Conservation (phyloP, 2,797 vertebrate genomes). For the Tauraco hartlaubi region DNA sequence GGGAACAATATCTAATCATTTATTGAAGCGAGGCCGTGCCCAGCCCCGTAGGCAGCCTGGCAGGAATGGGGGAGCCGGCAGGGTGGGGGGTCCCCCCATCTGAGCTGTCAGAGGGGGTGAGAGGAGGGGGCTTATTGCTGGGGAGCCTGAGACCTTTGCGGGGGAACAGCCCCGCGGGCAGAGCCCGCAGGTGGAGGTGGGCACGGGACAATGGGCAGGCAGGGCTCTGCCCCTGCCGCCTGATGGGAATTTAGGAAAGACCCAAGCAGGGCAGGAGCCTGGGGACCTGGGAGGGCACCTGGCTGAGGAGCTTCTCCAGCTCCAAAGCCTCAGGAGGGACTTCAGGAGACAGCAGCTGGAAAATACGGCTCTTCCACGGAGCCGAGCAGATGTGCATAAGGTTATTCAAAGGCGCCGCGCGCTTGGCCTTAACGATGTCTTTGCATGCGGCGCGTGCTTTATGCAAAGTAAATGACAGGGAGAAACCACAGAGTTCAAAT, state of each 20-base stretch:
- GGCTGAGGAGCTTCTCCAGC: not conserved
- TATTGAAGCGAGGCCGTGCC: not conserved
- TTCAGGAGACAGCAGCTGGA: slow-evolving; percentile 7
- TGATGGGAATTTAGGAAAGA: not conserved
- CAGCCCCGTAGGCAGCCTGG: not conserved
- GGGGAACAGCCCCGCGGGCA: not conserved
- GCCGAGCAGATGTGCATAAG: not conserved
- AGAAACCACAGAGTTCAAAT: not conserved
- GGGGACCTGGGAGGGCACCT: not conserved
- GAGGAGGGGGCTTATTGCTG: not conserved
- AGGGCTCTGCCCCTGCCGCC: not conserved
- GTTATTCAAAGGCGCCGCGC: not conserved
- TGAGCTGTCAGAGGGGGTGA: fast-evolving
- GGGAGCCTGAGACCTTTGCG: not conserved
- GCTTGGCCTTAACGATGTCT: not conserved
- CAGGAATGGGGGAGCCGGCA: not conserved
- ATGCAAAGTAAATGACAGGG: not conserved
- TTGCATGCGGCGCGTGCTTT: not conserved
- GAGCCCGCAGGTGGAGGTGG: not conserved
- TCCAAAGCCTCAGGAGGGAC: not conserved
- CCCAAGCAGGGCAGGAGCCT: not conserved
- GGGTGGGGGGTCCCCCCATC: not conserved
- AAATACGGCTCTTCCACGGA: not conserved
- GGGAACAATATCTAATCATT: slow-evolving; percentile 57
- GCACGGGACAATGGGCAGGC: not conserved